Evolutionary conservation across 2,888 invertebrate species (phyloP), one percentile per base, ranked within the genome.

Genomic region (Artemia sinica): DNA sequence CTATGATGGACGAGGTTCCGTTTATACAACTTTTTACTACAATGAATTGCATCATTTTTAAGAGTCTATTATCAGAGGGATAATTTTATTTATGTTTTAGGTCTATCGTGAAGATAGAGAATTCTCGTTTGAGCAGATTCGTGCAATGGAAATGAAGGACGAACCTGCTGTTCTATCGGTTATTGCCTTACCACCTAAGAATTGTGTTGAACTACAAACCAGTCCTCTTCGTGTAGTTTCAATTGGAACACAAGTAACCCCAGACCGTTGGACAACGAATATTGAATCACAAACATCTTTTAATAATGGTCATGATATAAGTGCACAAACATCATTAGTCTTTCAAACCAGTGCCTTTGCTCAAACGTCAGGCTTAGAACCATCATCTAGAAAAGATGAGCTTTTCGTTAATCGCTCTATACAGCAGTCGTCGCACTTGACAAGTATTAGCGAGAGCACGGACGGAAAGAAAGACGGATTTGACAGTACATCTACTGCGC

Each of bases 201-300:
- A 5, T 41, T 41, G 41, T 41, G 41, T 58, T 28, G 63, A 58
- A 28, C n/a, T 9, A 18, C 63, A 58, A 58, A 58, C 63, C 14
- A 58, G 63, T 58, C 63, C 63, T 9, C 63, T 58, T 9, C 63
- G 63, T 10, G n/a, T 28, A 58, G 11, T 58, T 58, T 58, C 63
- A 18, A 28, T 58, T 28, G n/a, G n/a, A n/a, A 58, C 63, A 18
- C 63, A 58, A 58, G 28, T 58, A 58, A 58, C 63, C 63, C 63
- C 63, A 18, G 63, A 28, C 10, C 63, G 63, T n/a, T 58, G n/a
- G n/a, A 58, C 8, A 9, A 28, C 63, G 8, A 28, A 58, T 28
- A 3, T 58, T 58, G 8, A 58, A 28, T 18, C 28, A 58, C 63
- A 58, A 58, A 58, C 63, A 10, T n/a, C n/a, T 18, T n/a, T 58